Evolutionary conservation across 2,797 vertebrate genomes (phyloP).

Genomic region (Fringilla coelebs): DNA sequence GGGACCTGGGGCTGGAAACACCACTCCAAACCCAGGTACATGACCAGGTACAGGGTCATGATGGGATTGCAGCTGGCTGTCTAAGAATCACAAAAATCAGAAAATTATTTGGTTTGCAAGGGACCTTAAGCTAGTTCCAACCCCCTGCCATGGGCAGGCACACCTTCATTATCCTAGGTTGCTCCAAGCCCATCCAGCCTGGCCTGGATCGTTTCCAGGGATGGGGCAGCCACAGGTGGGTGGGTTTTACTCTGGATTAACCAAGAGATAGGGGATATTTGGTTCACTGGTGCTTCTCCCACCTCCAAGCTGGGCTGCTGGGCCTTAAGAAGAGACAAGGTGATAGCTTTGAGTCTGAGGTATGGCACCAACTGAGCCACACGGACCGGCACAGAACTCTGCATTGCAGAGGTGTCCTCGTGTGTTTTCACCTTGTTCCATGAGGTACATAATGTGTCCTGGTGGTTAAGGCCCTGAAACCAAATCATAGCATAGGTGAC

Average conservation of each 20-base stretch:
- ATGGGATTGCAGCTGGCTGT: neutral
- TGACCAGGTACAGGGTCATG: accelerated
- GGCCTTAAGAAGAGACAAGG: neutral
- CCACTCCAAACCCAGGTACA: neutral
- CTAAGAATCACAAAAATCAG: neutral
- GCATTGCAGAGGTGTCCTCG: accelerated
- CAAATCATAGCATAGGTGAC: accelerated
- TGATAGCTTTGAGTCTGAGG: neutral
- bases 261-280: accelerated
- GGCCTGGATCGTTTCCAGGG: neutral
- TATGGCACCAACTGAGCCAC: accelerated
- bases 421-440: neutral
- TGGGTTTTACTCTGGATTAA: neutral
- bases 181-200: accelerated
- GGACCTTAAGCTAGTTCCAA: neutral
- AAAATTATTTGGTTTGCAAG: neutral
- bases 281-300: accelerated
- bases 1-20: too few species aligned
- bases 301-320: neutral
- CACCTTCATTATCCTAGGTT: neutral
- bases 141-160: neutral
- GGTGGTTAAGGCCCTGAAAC: neutral
- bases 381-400: neutral
- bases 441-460: accelerated
- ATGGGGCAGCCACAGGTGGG: neutral